A percentile compares a stretch with the other conserved stretches of the same genome.
phyloP scores from a whole-genome alignment of 2,888 invertebrate species.

The Aelia acuminata region DNA sequence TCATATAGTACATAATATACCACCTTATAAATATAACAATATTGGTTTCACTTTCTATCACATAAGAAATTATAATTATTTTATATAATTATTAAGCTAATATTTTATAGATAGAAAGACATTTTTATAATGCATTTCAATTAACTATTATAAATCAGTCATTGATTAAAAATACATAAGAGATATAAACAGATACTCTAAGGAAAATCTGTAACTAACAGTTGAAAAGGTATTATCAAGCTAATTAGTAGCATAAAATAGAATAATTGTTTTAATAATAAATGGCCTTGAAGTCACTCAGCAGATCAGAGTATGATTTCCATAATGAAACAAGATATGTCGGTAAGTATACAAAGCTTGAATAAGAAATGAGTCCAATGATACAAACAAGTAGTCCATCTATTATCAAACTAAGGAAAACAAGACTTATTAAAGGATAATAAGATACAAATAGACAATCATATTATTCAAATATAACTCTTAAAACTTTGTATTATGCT shows the following conservation, averaged over 20 bases:
- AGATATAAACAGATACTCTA: background rate
- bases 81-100: background rate
- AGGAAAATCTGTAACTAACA: background rate
- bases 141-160: slow-evolving; percentile 18
- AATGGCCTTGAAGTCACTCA: slow-evolving; percentile 25
- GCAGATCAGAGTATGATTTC: slow-evolving; percentile 19
- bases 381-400: slow-evolving; percentile 63
- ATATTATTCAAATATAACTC: background rate
- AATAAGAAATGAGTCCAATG: slow-evolving; percentile 63
- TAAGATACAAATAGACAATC: background rate
- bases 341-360: slow-evolving; percentile 64
- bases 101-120: background rate
- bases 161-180: slow-evolving; percentile 1
- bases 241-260: background rate
- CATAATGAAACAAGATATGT: slow-evolving; percentile 61
- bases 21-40: background rate
- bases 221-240: background rate
- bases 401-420: slow-evolving; percentile 62
- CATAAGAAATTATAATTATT: background rate
- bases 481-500: too few species aligned
- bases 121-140: background rate
- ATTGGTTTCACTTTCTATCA: slow-evolving; percentile 21
- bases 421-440: background rate
- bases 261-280: background rate
- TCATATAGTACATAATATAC: background rate